Evolutionary conservation across 2,113 vertebrate genomes (phyloP), one percentile per base, ranked within the genome.

Genomic region (Protomyctophum bolini): DNA sequence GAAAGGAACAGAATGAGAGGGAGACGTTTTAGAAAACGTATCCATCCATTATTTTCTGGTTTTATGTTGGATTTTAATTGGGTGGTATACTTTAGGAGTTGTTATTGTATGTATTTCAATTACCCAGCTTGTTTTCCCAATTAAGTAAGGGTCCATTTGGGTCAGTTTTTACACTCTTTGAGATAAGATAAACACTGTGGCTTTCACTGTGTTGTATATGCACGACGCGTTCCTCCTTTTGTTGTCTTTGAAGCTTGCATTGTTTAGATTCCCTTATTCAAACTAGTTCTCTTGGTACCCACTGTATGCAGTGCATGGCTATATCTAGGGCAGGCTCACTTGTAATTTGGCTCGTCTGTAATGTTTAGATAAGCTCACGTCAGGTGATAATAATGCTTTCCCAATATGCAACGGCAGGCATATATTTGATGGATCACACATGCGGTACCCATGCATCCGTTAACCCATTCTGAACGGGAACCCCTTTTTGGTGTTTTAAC

Each of bases 191-290:
- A 41, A 41, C 33, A 41, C 33, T 41, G 33, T 41, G 33, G 33
- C 3, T 41, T 41, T 41, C 0, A 41, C 33, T 41, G 5, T 41
- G 74, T 85, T 41, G 74, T 85, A 86, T 85, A 81, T 86, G 62
- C 73, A 75, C 76, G 70, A 81, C 69, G 75, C 76, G 68, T 82
- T 82, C 69, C 6, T 64, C n/a, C 65, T 87, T 83, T 87, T 83
- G 85, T 89, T 88, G 81, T 84, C 71, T 82, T 88, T 85, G 82
- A 56, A 49, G 84, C 75, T 83, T 89, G 71, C 72, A 66, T 84
- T 84, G 73, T 84, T 86, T 76, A 80, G 65, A 80, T 62, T 56
- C 75, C 60, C 15, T 79, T 82, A 71, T 75, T 80, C 68, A 82
- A 78, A 72, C 51, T 46, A 59, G 10, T 52, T 60, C 41, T 76